Conservation (phyloP, 92 coral and sea anemone genomes). For the Isaurus tuberculatus region DNA sequence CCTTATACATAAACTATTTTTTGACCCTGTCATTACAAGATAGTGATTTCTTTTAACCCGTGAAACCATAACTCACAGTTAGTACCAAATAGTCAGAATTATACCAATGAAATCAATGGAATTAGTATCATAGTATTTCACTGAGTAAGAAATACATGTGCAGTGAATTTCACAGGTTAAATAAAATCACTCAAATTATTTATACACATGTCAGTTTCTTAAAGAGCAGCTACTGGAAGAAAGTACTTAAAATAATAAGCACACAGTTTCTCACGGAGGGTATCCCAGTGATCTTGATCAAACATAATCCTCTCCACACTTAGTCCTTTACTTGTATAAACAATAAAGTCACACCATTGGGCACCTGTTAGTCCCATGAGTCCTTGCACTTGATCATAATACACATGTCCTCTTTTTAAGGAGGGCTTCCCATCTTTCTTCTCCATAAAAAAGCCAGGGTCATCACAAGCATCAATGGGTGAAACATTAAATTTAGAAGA, state of each 20-base stretch:
- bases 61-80: too few relatives aligned
- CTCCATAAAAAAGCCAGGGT: constrained; percentile 62
- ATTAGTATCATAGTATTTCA: too few relatives aligned
- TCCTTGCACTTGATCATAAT: constrained; percentile 69
- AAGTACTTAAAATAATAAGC: constrained; percentile 56
- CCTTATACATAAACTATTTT: too few relatives aligned
- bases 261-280: constrained; percentile 56
- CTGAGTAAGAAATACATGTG: too few relatives aligned
- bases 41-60: too few relatives aligned
- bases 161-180: too few relatives aligned
- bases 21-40: too few relatives aligned
- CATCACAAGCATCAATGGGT: constrained; percentile 69
- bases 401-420: constrained; percentile 46
- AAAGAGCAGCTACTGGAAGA: constrained; percentile 54
- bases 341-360: constrained; percentile 68
- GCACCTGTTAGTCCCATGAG: constrained; percentile 61
- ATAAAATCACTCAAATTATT: too few relatives aligned
- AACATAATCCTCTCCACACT: constrained; percentile 59
- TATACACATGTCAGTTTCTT: constrained; percentile 12
- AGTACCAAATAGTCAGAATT: too few relatives aligned
- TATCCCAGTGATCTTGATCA: constrained; percentile 56
- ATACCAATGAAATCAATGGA: too few relatives aligned
- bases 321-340: constrained; percentile 55
- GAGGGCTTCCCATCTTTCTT: constrained; percentile 46
- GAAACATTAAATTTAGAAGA: constrained; percentile 56